These are phyloP conservation scores for Kryptolebias marmoratus DNA, from an alignment of 2,113 vertebrate genomes.

Conservation along the genomic window DNA sequence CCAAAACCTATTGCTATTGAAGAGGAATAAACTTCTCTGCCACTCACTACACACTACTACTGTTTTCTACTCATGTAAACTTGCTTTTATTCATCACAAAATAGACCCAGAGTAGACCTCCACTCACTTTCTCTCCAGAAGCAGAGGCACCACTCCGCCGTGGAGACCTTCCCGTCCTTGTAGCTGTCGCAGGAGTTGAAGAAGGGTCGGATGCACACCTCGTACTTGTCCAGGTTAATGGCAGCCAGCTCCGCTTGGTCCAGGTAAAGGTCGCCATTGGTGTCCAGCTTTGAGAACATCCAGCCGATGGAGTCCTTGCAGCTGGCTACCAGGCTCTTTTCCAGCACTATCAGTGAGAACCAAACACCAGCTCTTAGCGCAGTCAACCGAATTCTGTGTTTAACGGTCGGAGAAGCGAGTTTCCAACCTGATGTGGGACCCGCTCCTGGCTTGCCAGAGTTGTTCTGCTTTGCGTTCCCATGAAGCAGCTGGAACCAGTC, in stretches of 20 bases:
- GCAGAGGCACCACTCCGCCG: slow-evolving; percentile 97
- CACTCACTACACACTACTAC: too few species aligned
- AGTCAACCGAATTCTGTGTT: slow-evolving; percentile 6
- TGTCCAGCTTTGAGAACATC: slow-evolving; percentile 98
- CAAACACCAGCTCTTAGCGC: neutral
- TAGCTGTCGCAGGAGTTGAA: slow-evolving; percentile 98
- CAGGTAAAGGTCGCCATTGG: slow-evolving; percentile 89
- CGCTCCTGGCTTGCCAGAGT: slow-evolving; percentile 75
- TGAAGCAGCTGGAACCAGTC: slow-evolving; percentile 99
- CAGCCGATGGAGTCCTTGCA: slow-evolving; percentile 97
- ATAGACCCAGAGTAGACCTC: slow-evolving; percentile 12
- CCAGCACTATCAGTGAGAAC: slow-evolving; percentile 81
- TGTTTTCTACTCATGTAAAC: slow-evolving; percentile 19
- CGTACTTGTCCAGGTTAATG: slow-evolving; percentile 97
- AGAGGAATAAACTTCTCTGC: neutral
- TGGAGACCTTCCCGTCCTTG: slow-evolving; percentile 91
- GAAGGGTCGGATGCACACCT: slow-evolving; percentile 95
- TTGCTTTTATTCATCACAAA: slow-evolving; percentile 18
- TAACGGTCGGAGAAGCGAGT: slow-evolving; percentile 7
- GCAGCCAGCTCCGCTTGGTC: slow-evolving; percentile 90
- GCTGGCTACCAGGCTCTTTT: slow-evolving; percentile 89
- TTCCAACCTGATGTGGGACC: slow-evolving; percentile 79
- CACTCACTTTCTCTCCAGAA: slow-evolving; percentile 98
- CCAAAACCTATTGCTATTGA: too few species aligned
- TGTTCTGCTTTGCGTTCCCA: slow-evolving; percentile 93